Evolutionary conservation across 1,140 invertebrate species (phyloP), one percentile per base, ranked within the genome.

Genomic region (Lepidurus arcticus): DNA sequence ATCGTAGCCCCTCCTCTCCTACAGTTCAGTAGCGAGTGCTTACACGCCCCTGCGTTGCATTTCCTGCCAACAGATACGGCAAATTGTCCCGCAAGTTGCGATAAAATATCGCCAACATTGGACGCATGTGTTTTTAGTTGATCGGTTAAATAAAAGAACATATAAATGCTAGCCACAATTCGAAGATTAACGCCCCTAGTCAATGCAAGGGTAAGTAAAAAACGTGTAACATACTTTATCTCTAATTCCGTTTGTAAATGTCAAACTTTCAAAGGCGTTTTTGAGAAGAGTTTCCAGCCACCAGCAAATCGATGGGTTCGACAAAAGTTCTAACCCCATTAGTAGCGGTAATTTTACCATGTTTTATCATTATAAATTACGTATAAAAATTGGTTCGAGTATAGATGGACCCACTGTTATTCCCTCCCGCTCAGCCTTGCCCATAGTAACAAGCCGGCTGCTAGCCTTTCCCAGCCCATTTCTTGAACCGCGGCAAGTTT

Each of bases 401-500:
- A 13, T 65, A 65, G 53, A 65, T 21, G 53, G 77, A 74, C 34
- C n/a, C 34, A 42, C 10, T 42, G 5, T 24, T 7, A 78, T 26
- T 75, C 5, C 76, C 10, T 34, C 44, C 0, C 73, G 80, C 13
- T 80, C 80, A 16, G 75, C 80, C 9, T 44, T 82, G 6, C 82
- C 82, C 43, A 78, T 83, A 80, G 80, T 82, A 13, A 80, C 81
- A 42, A 83, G 82, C 21, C 80, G 85, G 75, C 77, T 82, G 65
- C 73, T 86, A 5, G 74, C 81, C 42, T 85, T 80, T 73, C 82
- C 82, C n/a, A 79, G 80, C 9, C 80, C 81, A 81, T 90, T 88
- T 81, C 84, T 86, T 53, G 88, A 88, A 82, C 88, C 90, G 4
- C 88, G 92, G 26, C 91, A 98, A 87, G 93, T 92, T 34, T 98